Evolutionary conservation across 2,113 vertebrate genomes (phyloP).

Genomic region (Indri indri): DNA sequence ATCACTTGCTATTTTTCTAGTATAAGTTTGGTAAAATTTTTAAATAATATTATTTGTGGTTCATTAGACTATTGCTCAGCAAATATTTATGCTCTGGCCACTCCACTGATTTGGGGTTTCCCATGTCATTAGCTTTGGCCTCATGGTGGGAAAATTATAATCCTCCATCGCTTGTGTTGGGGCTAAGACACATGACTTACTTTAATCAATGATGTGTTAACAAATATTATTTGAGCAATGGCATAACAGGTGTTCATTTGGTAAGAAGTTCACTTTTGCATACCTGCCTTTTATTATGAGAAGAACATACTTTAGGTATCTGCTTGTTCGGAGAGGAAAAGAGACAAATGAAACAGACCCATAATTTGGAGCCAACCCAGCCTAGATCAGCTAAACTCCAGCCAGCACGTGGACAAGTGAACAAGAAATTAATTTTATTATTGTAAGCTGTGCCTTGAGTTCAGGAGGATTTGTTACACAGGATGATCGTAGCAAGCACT

Average conservation of each 20-base stretch:
- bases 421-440: neutral
- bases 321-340: neutral
- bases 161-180: neutral
- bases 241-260: neutral
- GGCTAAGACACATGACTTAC: neutral
- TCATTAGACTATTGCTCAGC: neutral
- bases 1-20: neutral
- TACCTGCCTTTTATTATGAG: neutral
- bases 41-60: neutral
- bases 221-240: neutral
- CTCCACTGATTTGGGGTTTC: neutral
- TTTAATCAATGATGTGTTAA: neutral
- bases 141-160: accelerated
- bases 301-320: neutral
- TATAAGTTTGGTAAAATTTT: neutral
- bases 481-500: accelerated
- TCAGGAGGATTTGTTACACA: neutral
- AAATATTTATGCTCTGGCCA: neutral
- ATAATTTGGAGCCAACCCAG: neutral
- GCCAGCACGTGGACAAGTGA: neutral
- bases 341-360: neutral
- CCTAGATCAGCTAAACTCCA: neutral
- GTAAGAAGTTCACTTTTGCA: neutral
- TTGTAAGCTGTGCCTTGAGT: neutral
- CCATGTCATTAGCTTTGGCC: neutral